Percentiles rank a stretch among this genome's conserved stretches.
Evolutionary conservation across 2,888 invertebrate genomes (phyloP).

Genomic region (Acronicta alni): DNA sequence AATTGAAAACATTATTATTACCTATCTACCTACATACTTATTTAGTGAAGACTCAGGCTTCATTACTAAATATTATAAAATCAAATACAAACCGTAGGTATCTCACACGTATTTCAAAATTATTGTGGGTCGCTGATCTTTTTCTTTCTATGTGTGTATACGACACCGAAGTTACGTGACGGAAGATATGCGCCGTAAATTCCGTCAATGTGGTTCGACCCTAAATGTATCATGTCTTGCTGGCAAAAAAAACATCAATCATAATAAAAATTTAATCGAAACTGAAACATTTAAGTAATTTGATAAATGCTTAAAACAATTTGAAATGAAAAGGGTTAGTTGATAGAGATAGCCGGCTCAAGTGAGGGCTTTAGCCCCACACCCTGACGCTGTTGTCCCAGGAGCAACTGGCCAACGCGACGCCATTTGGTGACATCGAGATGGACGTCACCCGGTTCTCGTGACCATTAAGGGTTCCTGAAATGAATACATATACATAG

Average conservation of each 20-base stretch:
- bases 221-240: no score
- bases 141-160: no score
- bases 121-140: no score
- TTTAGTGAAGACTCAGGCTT: no score
- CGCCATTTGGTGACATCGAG: slow-evolving; percentile 94
- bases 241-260: slow-evolving; percentile 32
- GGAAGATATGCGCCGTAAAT: no score
- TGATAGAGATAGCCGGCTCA: neutral
- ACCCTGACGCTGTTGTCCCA: slow-evolving; percentile 97
- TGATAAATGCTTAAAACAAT: slow-evolving; percentile 13
- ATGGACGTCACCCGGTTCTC: slow-evolving; percentile 97
- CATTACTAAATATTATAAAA: no score
- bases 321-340: neutral
- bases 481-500: slow-evolving; percentile 52
- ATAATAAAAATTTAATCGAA: slow-evolving; percentile 43
- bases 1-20: no score
- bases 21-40: no score
- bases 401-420: slow-evolving; percentile 96
- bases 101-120: no score
- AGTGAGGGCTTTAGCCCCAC: slow-evolving; percentile 92
- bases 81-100: no score
- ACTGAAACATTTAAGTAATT: slow-evolving; percentile 16
- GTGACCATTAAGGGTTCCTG: slow-evolving; percentile 94
- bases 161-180: no score
- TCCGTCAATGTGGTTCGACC: no score